Evolutionary conservation across 2,797 vertebrate genomes (phyloP).

Genomic region (Clamator glandarius): DNA sequence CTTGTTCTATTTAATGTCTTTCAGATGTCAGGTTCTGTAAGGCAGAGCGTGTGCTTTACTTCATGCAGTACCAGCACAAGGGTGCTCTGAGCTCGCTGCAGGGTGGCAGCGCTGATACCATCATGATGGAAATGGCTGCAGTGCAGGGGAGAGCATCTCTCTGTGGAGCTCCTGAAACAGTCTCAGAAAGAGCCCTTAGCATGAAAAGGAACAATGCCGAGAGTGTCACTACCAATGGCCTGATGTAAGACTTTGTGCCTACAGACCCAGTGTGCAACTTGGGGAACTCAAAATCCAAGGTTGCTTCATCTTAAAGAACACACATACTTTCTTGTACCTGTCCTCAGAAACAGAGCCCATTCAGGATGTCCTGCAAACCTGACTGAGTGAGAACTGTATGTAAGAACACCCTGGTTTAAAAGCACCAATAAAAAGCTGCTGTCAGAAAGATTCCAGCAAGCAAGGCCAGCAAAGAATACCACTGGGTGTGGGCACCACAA

Average conservation of each 20-base stretch:
- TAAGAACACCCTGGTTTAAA: neutral
- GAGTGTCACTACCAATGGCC: neutral
- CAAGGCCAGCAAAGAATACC: neutral
- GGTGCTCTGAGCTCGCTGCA: neutral
- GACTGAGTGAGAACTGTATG: neutral
- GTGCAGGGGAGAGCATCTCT: neutral
- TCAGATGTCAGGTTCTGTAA: conserved; percentile 9
- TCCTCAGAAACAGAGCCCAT: neutral
- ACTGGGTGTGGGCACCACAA: neutral
- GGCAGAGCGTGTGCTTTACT: conserved; percentile 22
- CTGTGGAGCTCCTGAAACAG: neutral
- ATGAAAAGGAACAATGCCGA: neutral
- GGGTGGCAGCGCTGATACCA: neutral
- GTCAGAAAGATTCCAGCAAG: neutral
- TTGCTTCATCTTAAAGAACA: neutral
- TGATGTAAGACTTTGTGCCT: neutral
- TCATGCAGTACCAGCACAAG: neutral
- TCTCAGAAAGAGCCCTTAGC: neutral
- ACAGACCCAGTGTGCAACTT: neutral
- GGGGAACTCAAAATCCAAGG: neutral
- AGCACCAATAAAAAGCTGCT: neutral
- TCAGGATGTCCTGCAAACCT: neutral
- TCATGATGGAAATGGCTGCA: neutral
- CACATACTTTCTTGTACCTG: neutral
- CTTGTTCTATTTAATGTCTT: conserved; percentile 61